A percentile compares a stretch with the other conserved stretches of the same genome.
Evolutionary conservation across 2,888 invertebrate species (phyloP).

Genomic region (Noctua fimbriata): DNA sequence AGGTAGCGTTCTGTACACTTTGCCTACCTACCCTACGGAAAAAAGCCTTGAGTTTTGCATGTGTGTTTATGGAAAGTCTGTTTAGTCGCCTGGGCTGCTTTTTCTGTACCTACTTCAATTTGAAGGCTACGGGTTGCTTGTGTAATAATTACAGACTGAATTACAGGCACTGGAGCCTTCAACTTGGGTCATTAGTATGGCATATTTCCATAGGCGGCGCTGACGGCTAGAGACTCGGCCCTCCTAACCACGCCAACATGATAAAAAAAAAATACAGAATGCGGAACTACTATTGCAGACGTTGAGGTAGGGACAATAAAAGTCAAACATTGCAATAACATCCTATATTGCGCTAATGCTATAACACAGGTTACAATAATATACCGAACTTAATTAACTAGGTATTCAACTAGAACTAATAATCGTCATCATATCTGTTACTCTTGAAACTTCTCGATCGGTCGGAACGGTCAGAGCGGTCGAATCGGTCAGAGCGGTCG

Average conservation of each 20-base stretch:
- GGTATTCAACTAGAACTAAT: constrained; percentile 18
- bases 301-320: constrained; percentile 12
- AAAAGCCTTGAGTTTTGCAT: neutral
- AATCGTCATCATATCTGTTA: constrained; percentile 60
- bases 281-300: too few relatives aligned
- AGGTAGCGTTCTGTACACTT: neutral
- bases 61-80: neutral
- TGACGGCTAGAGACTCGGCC: neutral
- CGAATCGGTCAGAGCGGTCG: neutral
- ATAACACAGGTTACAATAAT: constrained; percentile 41
- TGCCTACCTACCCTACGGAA: neutral
- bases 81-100: too few relatives aligned
- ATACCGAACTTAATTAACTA: constrained; percentile 14
- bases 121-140: neutral
- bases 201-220: neutral
- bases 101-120: neutral
- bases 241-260: neutral
- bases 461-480: neutral
- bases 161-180: neutral
- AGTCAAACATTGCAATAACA: constrained; percentile 13
- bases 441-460: constrained; percentile 35
- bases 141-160: neutral
- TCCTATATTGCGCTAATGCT: constrained; percentile 50
- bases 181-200: neutral
- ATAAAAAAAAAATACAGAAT: too few relatives aligned